Conservation (phyloP, 2,888 invertebrate genomes). For the Ceraclea dissimilis region DNA sequence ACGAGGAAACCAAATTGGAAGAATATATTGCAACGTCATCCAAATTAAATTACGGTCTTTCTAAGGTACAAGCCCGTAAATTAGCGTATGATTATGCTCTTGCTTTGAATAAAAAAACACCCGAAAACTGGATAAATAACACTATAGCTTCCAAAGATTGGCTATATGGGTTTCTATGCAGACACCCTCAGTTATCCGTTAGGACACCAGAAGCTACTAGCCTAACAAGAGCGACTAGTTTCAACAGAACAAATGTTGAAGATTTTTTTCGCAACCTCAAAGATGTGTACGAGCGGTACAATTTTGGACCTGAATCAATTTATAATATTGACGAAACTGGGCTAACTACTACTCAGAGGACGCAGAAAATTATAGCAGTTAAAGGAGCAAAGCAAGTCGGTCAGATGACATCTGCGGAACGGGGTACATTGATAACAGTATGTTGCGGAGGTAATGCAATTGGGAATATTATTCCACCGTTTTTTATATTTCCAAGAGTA, state of each 20-base stretch:
- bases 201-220: slow-evolving; percentile 5
- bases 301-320: background rate
- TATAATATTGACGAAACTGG: slow-evolving; percentile 6
- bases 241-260: slow-evolving; percentile 2
- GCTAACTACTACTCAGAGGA: slow-evolving; percentile 1
- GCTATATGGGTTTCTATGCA: background rate
- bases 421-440: slow-evolving; percentile 4
- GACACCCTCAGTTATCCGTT: slow-evolving; percentile 2
- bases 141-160: slow-evolving; percentile 2
- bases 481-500: slow-evolving; percentile 1
- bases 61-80: slow-evolving; percentile 2
- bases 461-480: slow-evolving; percentile 3
- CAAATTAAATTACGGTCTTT: slow-evolving; percentile 3
- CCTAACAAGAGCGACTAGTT: slow-evolving; percentile 4
- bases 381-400: slow-evolving; percentile 10
- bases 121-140: background rate
- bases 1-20: background rate
- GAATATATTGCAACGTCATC: slow-evolving; percentile 2
- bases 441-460: slow-evolving; percentile 4
- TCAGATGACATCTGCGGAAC: slow-evolving; percentile 5
- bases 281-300: slow-evolving; percentile 1
- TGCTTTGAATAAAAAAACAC: slow-evolving; percentile 1
- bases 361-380: slow-evolving; percentile 1
- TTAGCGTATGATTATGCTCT: background rate
- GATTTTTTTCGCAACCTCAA: slow-evolving; percentile 3